These are phyloP conservation scores for Lamellibrachia luymesi DNA, from an alignment of 1,140 invertebrate species.

Conservation along the genomic window DNA sequence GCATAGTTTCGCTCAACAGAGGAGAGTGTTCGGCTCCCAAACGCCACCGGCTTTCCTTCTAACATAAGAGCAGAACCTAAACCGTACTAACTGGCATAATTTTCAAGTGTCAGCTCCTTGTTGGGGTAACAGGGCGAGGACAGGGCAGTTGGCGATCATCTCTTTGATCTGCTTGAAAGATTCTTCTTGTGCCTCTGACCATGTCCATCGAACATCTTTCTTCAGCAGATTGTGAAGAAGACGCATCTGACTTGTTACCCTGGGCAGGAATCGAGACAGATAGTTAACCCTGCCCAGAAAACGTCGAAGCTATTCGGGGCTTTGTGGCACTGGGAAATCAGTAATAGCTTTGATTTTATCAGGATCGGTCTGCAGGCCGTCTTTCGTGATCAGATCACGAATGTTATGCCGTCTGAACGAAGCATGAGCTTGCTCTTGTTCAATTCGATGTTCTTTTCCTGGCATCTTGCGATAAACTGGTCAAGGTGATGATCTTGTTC, in stretches of 20 bases:
- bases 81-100: slow-evolving; percentile 43
- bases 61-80: slow-evolving; percentile 46
- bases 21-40: slow-evolving; percentile 53
- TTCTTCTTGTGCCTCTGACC: no score
- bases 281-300: slow-evolving; percentile 46
- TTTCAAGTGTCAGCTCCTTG: slow-evolving; percentile 35
- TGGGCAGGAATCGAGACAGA: slow-evolving; percentile 41
- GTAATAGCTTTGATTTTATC: background rate
- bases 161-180: no score
- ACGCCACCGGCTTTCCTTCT: slow-evolving; percentile 43
- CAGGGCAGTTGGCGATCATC: no score
- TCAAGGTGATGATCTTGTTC: background rate
- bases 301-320: background rate
- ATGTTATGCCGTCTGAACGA: background rate
- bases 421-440: slow-evolving; percentile 44
- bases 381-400: slow-evolving; percentile 42
- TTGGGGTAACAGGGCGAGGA: slow-evolving; percentile 40
- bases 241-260: slow-evolving; percentile 41
- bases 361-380: slow-evolving; percentile 34
- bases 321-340: slow-evolving; percentile 20
- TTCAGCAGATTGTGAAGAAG: slow-evolving; percentile 32
- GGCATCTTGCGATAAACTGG: background rate
- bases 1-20: slow-evolving; percentile 55
- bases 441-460: slow-evolving; percentile 38
- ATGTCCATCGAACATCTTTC: no score